Evolutionary conservation across 92 coral and sea anemone species (phyloP), one percentile per base, ranked within the genome.

Genomic region (Paragorgia papillata): DNA sequence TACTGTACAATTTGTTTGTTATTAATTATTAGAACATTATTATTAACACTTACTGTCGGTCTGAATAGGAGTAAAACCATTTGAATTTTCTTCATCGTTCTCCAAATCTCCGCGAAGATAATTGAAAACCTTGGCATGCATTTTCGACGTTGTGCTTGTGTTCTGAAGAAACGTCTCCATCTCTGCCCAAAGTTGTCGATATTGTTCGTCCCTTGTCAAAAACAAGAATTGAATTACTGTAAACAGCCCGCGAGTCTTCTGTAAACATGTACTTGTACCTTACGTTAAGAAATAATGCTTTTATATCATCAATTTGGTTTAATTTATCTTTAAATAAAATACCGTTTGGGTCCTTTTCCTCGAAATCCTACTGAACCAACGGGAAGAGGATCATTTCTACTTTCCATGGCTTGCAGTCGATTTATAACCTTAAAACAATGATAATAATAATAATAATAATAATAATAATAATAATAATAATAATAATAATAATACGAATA

Each of bases 321-420:
- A n/a, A n/a, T n/a, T n/a, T n/a, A n/a, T n/a, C n/a, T n/a, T n/a
- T n/a, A n/a, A n/a, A n/a, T 53, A 21, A 66, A 58, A 30, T 40
- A 90, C 96, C 96, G 88, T 75, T 92, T 94, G 9, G 98, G 98
- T 12, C 97, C 97, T 81, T 91, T 94, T 10, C 98, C 98, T 78
- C 98, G 83, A 29, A 88, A 89, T 25, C 98, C 97, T 24, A 88
- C 86, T 82, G 91, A 82, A 5, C 97, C 80, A 15, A 90, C 88
- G 0, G 98, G 98, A 29, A 94, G 88, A 3, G 90, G 91, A 60
- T 94, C 98, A 54, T 77, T 90, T 66, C 97, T 85, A 63, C 98
- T 94, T 60, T 94, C 98, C 98, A 94, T 94, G 17, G 89, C 90
- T 59, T 94, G 98, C 20, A 94, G 79, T 59, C 94, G 87, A 82